Conservation (phyloP, 1,140 invertebrate genomes). For the Aethina tumida region DNA sequence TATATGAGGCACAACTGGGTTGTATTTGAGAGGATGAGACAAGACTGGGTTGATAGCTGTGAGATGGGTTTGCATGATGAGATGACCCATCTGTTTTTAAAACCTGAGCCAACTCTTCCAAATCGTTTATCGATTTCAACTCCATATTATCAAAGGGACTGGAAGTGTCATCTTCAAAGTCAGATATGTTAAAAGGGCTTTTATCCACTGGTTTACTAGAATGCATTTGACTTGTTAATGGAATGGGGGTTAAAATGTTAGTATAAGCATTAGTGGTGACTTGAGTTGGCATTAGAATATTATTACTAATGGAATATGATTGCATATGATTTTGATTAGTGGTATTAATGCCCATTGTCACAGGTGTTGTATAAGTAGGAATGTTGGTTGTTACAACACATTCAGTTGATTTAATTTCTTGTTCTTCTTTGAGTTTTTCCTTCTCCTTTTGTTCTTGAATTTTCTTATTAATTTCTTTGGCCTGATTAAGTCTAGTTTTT, state of each 20-base stretch:
- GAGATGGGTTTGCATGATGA: constrained; percentile 7
- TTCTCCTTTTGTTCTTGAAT: constrained; percentile 40
- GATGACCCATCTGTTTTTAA: constrained; percentile 33
- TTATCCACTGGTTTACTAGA: constrained; percentile 18
- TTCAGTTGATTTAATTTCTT: constrained; percentile 12
- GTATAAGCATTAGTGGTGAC: constrained; percentile 17
- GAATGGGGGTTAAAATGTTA: constrained; percentile 30
- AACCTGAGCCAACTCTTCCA: constrained; percentile 74
- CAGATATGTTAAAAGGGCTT: constrained; percentile 38
- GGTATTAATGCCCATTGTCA: constrained; percentile 9
- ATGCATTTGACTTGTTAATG: constrained; percentile 16
- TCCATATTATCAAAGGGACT: constrained; percentile 87
- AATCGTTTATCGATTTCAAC: constrained; percentile 81
- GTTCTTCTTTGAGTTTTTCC: constrained; percentile 40
- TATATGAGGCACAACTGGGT: constrained; percentile 6
- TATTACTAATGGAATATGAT: constrained; percentile 18
- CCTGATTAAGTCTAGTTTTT: constrained; percentile 41
- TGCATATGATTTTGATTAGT: constrained; percentile 14
- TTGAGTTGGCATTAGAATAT: constrained; percentile 25
- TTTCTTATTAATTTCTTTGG: constrained; percentile 34
- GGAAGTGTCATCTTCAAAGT: constrained; percentile 82
- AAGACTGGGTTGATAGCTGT: constrained; percentile 3
- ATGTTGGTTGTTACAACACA: constrained; percentile 29
- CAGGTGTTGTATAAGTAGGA: constrained; percentile 9
- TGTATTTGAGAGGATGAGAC: background rate